Percentiles rank a stretch among this genome's conserved stretches.
Evolutionary conservation across 2,797 vertebrate species (phyloP).

Genomic region (Anolis apletophallus): DNA sequence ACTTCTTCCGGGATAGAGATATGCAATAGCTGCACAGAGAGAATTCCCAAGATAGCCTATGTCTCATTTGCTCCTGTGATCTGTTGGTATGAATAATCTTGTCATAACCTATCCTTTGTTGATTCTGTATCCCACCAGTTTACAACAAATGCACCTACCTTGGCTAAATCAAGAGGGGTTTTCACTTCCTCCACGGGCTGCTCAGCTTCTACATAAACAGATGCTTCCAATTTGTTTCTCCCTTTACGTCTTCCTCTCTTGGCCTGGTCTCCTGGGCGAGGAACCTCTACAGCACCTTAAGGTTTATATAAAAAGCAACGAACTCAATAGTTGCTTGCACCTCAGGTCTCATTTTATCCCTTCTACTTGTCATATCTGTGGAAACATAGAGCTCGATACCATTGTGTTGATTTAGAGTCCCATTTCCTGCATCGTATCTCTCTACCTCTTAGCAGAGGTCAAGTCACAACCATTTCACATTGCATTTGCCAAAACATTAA

Average conservation of each 20-base stretch:
- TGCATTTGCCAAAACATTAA: background rate
- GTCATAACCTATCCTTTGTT: no score
- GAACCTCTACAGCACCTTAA: conserved; percentile 78
- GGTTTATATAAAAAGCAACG: fast-evolving
- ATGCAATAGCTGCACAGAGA: no score
- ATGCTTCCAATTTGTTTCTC: conserved; percentile 89
- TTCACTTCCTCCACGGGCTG: conserved; percentile 84
- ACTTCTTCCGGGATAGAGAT: no score
- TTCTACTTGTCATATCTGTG: background rate
- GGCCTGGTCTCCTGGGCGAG: conserved; percentile 80
- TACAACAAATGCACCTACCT: conserved; percentile 77
- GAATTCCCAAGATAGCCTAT: no score
- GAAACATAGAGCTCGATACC: background rate
- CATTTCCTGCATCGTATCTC: background rate
- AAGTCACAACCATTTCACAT: background rate
- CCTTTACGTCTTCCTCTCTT: conserved; percentile 93
- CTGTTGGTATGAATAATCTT: no score
- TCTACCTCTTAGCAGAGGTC: background rate
- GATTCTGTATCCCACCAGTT: background rate
- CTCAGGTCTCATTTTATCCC: background rate
- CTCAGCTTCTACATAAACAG: conserved; percentile 72
- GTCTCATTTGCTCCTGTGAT: no score
- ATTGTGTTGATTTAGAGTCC: no score
- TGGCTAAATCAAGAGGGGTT: conserved; percentile 94
- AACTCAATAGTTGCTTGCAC: background rate